A percentile compares a stretch with the other conserved stretches of the same genome.
Conservation (phyloP, 2,113 vertebrate species). For the Upupa epops region DNA sequence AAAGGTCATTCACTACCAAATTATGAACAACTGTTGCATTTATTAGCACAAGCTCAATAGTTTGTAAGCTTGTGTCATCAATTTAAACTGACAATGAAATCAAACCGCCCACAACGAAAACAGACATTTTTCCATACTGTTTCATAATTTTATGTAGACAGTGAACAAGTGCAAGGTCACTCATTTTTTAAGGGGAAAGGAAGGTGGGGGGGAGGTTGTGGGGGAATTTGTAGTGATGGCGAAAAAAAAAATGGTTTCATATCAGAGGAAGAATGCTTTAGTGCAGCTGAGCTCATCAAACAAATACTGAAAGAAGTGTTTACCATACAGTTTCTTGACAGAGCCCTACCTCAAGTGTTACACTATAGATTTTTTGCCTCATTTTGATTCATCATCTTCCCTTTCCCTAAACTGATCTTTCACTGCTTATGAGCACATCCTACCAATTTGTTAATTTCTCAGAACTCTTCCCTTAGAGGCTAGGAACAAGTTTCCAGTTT, state of each 20-base stretch:
- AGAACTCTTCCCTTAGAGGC: not conserved
- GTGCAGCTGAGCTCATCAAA: not conserved
- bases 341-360: not conserved
- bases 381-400: not conserved
- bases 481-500: not conserved
- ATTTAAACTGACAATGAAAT: constrained; percentile 74
- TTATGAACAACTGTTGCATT: constrained; percentile 84
- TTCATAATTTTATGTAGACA: not conserved
- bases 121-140: constrained; percentile 18
- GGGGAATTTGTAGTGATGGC: no score
- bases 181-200: not conserved
- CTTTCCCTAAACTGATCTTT: not conserved
- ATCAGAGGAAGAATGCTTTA: not conserved
- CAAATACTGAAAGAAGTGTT: not conserved
- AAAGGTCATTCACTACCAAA: constrained; percentile 82
- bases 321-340: not conserved
- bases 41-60: constrained; percentile 77
- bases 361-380: not conserved
- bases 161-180: not conserved
- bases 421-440: not conserved
- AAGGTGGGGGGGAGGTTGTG: fast-evolving
- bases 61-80: constrained; percentile 67
- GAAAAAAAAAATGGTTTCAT: not conserved
- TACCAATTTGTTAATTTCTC: not conserved
- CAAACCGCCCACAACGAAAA: constrained; percentile 64